phyloP scores from a whole-genome alignment of 1,140 invertebrate species.

The Odontomachus brunneus region DNA sequence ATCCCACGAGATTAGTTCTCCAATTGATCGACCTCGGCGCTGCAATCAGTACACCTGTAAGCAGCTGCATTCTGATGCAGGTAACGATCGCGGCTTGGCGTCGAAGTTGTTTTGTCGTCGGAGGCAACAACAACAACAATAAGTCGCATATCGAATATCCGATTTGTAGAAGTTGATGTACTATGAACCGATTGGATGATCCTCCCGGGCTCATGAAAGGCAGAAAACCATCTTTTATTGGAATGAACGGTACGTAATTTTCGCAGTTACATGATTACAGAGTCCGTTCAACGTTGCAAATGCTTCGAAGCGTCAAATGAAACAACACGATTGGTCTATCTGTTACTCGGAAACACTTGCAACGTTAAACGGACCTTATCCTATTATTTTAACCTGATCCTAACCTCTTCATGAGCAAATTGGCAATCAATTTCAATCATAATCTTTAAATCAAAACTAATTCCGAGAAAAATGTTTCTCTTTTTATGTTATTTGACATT shows the following conservation, averaged over 20 bases:
- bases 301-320: no score
- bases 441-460: slow-evolving; percentile 18
- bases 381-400: not conserved
- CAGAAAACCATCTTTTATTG: slow-evolving; percentile 81
- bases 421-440: not conserved
- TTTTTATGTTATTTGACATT: not conserved
- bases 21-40: not conserved
- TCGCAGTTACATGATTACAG: not conserved
- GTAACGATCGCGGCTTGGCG: not conserved
- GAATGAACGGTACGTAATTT: slow-evolving; percentile 80
- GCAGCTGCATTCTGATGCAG: not conserved
- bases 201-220: slow-evolving; percentile 77
- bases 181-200: slow-evolving; percentile 82
- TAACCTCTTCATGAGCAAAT: not conserved
- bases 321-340: no score
- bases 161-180: slow-evolving; percentile 65
- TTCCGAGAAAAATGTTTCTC: not conserved
- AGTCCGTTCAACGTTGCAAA: no score
- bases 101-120: not conserved
- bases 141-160: slow-evolving; percentile 5
- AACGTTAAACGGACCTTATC: no score
- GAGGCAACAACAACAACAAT: not conserved
- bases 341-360: no score
- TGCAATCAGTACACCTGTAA: not conserved
- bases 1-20: not conserved